phyloP scores from a whole-genome alignment of 2,113 vertebrate species.

The Patagioenas fasciata region DNA sequence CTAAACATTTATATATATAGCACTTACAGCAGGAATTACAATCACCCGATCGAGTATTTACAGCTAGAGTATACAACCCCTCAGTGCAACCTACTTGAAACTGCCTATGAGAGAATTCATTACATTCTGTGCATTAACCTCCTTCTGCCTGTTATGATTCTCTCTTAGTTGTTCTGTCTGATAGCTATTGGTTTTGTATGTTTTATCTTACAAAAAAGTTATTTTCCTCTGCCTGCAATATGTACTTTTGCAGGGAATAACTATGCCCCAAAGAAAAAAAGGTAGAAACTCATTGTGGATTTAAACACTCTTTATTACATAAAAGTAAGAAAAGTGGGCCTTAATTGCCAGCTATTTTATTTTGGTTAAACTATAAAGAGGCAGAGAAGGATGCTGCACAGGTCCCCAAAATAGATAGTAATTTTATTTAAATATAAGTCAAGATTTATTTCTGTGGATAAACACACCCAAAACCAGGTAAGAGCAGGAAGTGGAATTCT shows the following conservation, averaged over 20 bases:
- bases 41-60: slow-evolving; percentile 2
- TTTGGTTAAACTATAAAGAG: not conserved
- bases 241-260: not conserved
- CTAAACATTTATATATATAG: slow-evolving; percentile 40
- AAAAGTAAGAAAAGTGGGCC: not conserved
- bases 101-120: slow-evolving; percentile 1
- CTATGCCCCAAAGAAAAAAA: not conserved
- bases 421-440: not conserved
- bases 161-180: not conserved
- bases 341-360: not conserved
- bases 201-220: not conserved
- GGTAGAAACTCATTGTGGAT: not conserved
- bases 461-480: not conserved
- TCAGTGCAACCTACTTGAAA: not conserved
- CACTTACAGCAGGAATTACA: slow-evolving; percentile 28
- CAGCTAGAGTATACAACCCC: slow-evolving; percentile 1
- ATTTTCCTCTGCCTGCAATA: not conserved
- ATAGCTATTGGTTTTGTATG: not conserved
- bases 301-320: not conserved
- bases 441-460: not conserved
- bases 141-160: not conserved
- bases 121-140: slow-evolving; percentile 3
- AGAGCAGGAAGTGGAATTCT: not conserved
- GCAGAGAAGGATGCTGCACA: not conserved
- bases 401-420: not conserved